Conservation (phyloP, 2,888 invertebrate species). For the Notodonta ziczac region DNA sequence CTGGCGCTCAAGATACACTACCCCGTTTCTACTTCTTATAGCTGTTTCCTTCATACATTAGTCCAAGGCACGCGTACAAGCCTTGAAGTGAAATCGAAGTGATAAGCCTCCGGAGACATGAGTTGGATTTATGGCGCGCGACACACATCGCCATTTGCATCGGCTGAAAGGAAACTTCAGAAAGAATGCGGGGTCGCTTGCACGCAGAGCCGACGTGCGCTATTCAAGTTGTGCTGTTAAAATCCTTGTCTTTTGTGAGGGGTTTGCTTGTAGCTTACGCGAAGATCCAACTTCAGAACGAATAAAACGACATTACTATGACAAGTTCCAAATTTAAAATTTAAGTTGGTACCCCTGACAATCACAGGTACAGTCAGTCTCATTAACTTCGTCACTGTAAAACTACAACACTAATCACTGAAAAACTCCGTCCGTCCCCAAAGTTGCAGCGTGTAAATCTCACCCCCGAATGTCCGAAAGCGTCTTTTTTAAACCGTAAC, state of each 20-base stretch:
- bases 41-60: slow-evolving; percentile 2
- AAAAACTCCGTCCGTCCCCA: slow-evolving; percentile 10
- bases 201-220: slow-evolving; percentile 29
- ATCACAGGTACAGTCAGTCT: slow-evolving; percentile 23
- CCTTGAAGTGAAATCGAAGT: slow-evolving; percentile 34
- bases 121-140: slow-evolving; percentile 38
- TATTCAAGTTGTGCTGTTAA: not conserved
- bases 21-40: not conserved
- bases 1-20: not conserved
- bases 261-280: too few species aligned
- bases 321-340: slow-evolving; percentile 1
- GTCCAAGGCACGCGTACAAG: slow-evolving; percentile 3
- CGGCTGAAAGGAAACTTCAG: slow-evolving; percentile 33
- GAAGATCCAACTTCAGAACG: not conserved
- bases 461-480: slow-evolving; percentile 34
- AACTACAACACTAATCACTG: not conserved
- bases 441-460: slow-evolving; percentile 45
- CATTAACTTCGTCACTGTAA: slow-evolving; percentile 18
- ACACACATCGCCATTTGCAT: slow-evolving; percentile 40
- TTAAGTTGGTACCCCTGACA: slow-evolving; percentile 1
- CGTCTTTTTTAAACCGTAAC: slow-evolving; percentile 46
- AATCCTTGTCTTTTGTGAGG: not conserved
- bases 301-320: not conserved
- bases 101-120: slow-evolving; percentile 35
- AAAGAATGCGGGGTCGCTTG: slow-evolving; percentile 37